A percentile compares a stretch with the other conserved stretches of the same genome.
Conservation (phyloP, 2,113 vertebrate genomes). For the Ptilonorhynchus violaceus region DNA sequence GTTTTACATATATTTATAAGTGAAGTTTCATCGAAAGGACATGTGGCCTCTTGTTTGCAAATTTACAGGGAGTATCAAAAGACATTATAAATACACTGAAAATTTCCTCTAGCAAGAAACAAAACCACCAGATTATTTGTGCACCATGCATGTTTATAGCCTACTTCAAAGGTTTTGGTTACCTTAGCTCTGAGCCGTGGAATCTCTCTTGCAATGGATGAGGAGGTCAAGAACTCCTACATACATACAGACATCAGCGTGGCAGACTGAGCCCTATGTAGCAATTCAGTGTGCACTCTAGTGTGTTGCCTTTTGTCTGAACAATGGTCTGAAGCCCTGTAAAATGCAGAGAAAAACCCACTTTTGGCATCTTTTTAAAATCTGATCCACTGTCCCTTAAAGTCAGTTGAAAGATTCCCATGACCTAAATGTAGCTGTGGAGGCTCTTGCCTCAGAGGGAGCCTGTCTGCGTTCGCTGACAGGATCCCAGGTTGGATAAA, state of each 20-base stretch:
- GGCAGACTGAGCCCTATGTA: neutral
- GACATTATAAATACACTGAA: conserved; percentile 48
- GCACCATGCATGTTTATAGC: conserved; percentile 22
- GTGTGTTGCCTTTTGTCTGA: neutral
- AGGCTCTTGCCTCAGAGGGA: neutral
- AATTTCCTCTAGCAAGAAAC: conserved; percentile 50
- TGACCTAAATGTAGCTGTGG: neutral
- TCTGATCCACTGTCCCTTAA: neutral
- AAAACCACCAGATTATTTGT: conserved; percentile 22
- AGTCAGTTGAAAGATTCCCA: conserved; percentile 17
- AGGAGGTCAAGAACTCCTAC: neutral
- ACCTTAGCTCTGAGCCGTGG: neutral
- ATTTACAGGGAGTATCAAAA: conserved; percentile 64
- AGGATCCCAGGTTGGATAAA: neutral
- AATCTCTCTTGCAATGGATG: conserved; percentile 9
- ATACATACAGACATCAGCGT: neutral
- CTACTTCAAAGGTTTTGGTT: conserved; percentile 51
- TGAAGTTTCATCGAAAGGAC: conserved; percentile 56
- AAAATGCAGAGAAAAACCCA: neutral
- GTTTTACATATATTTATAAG: conserved; percentile 44
- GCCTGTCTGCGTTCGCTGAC: neutral
- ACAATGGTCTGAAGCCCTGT: neutral
- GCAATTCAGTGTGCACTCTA: neutral
- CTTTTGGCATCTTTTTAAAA: neutral
- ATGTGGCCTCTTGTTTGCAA: conserved; percentile 55